These are phyloP conservation scores for Ectemnius cavifrons DNA, from an alignment of 2,888 invertebrate genomes.

Conservation along the genomic window DNA sequence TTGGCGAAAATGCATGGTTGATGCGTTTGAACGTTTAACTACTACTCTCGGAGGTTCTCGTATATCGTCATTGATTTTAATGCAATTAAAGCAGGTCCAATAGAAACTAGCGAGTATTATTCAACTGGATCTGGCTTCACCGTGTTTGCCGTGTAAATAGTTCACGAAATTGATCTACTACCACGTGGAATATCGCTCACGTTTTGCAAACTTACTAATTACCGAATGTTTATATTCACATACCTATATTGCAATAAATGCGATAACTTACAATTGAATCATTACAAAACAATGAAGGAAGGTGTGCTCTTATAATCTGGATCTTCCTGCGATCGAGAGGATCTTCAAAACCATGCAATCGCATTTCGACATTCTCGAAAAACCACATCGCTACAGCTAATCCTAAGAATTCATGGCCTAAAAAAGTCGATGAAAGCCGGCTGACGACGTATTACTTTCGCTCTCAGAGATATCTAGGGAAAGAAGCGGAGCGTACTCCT, in stretches of 20 bases:
- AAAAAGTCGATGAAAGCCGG: slow-evolving; percentile 20
- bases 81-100: slow-evolving; percentile 15
- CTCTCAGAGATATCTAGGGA: slow-evolving; percentile 20
- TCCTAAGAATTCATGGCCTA: slow-evolving; percentile 17
- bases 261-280: too few species aligned
- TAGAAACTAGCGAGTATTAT: slow-evolving; percentile 8
- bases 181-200: not conserved
- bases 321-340: too few species aligned
- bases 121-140: not conserved
- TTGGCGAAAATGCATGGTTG: too few species aligned
- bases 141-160: slow-evolving; percentile 19
- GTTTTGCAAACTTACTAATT: too few species aligned
- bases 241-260: too few species aligned
- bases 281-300: too few species aligned
- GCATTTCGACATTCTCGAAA: slow-evolving; percentile 38
- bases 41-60: slow-evolving; percentile 18
- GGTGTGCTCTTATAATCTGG: too few species aligned
- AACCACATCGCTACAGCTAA: slow-evolving; percentile 25
- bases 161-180: slow-evolving; percentile 25
- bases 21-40: slow-evolving; percentile 18
- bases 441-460: slow-evolving; percentile 10
- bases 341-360: not conserved
- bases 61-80: slow-evolving; percentile 10
- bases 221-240: too few species aligned
- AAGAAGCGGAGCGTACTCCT: not conserved